Base-by-base conservation (phyloP, 2,888 invertebrate species). In the Erannis defoliaria region DNA sequence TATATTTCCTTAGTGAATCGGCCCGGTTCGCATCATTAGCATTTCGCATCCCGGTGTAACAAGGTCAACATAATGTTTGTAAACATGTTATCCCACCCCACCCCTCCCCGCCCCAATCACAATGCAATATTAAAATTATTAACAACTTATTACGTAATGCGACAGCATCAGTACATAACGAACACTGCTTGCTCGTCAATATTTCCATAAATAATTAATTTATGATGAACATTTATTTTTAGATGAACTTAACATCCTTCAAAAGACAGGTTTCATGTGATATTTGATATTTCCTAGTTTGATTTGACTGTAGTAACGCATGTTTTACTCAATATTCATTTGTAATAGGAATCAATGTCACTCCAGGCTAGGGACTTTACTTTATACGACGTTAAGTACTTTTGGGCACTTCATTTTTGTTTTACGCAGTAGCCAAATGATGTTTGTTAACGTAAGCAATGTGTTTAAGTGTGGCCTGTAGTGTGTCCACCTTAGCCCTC, bases 11-110 rank as follows among this genome's bases (percentile, higher is more conserved):
- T 12, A n/a, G 42, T 42, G 23, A 1, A 21, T 23, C 18, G 4
- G 2, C n/a, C 1, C 2, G 21, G 5, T 1, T 5, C 6, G 23
- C 6, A 14, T 45, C 1, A 26, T 16, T 43, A 14, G 14, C 6
- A 23, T 12, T 45, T 45, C 29, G 16, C 29, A 16, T 18, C 31
- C 31, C 31, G 10, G 33, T 18, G 19, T 19, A 54, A 37, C 55
- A 48, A 37, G 37, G 37, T 37, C 50, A 50, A 1, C 23, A 26
- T 16, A 26, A 23, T 49, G 49, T 49, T 49, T 49, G 49, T 49
- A 49, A 49, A 50, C 50, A 50, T 14, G 26, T 12, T 9, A 19
- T 31, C 18, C 37, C 23, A 16, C 48, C 35, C 35, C 35, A 6
- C 49, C 19, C 23, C 4, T 19, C 31, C 29, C n/a, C 19, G 21